A percentile compares a stretch with the other conserved stretches of the same genome.
phyloP scores from a whole-genome alignment of 2,888 invertebrate species.

The Acronicta alni region DNA sequence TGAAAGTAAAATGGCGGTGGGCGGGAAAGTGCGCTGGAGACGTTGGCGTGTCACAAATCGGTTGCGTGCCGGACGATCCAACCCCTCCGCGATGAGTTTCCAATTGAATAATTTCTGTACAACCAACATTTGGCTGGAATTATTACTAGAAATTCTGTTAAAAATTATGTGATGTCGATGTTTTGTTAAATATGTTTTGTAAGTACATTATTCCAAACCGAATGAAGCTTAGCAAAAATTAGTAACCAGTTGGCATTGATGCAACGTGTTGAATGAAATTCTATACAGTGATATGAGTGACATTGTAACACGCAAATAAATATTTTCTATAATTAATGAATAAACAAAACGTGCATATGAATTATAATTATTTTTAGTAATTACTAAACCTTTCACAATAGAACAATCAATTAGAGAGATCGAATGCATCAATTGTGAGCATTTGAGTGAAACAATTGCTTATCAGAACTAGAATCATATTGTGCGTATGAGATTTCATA shows the following conservation, averaged over 20 bases:
- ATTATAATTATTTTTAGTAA: not conserved
- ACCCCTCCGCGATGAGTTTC: slow-evolving; percentile 75
- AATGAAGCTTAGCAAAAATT: too few relatives aligned
- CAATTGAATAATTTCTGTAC: slow-evolving; percentile 76
- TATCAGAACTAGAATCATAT: slow-evolving; percentile 44
- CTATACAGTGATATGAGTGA: not conserved
- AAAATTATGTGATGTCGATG: too few relatives aligned
- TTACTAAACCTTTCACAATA: slow-evolving; percentile 1
- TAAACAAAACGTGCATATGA: not conserved
- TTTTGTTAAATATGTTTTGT: too few relatives aligned
- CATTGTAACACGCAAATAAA: not conserved
- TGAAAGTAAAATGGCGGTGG: slow-evolving; percentile 85
- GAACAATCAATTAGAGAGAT: slow-evolving; percentile 16
- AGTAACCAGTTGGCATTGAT: not conserved
- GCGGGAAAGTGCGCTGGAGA: slow-evolving; percentile 80
- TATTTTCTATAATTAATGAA: not conserved
- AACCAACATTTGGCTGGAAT: slow-evolving; percentile 55
- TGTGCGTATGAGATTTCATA: slow-evolving; percentile 50
- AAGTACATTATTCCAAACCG: too few relatives aligned
- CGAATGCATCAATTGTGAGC: slow-evolving; percentile 30
- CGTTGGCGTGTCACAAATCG: slow-evolving; percentile 70
- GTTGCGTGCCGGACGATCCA: slow-evolving; percentile 74
- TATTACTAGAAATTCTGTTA: slow-evolving; percentile 33
- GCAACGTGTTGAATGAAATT: not conserved
- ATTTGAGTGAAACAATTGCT: slow-evolving; percentile 45